These are phyloP conservation scores for Anastrepha ludens DNA, from an alignment of 1,140 invertebrate genomes.

Conservation along the genomic window DNA sequence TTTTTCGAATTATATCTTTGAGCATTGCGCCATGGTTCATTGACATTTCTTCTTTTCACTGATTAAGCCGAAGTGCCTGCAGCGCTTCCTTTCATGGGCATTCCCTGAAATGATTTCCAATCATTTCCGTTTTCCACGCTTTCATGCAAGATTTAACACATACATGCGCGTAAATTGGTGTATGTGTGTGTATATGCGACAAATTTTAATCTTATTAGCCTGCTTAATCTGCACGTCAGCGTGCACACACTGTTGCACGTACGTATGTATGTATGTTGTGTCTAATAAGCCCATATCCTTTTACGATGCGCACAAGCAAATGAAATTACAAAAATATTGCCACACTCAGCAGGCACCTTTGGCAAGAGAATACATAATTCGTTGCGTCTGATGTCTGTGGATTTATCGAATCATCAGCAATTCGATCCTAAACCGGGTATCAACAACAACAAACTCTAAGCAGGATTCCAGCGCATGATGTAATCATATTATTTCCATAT, in stretches of 20 bases:
- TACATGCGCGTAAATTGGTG: background rate
- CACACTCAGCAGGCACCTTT: background rate
- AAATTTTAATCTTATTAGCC: no score
- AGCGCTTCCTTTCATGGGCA: no score
- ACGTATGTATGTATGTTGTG: no score
- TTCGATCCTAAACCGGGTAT: slow-evolving; percentile 44
- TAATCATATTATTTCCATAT: no score
- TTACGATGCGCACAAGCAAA: background rate
- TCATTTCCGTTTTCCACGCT: background rate
- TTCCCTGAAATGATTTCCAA: no score
- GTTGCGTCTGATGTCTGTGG: background rate
- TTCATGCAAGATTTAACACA: background rate
- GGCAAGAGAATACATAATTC: background rate
- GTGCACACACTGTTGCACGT: background rate
- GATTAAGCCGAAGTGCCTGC: no score
- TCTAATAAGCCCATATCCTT: background rate
- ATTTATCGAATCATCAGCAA: background rate
- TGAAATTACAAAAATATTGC: background rate
- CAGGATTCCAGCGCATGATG: no score
- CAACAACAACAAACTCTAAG: background rate
- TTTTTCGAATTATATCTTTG: no score
- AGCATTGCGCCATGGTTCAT: no score
- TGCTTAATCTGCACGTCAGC: no score
- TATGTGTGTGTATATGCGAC: no score
- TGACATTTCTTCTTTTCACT: no score